Evolutionary conservation across 2,888 invertebrate species (phyloP).

Genomic region (Drosophila pseudotalamancana): DNA sequence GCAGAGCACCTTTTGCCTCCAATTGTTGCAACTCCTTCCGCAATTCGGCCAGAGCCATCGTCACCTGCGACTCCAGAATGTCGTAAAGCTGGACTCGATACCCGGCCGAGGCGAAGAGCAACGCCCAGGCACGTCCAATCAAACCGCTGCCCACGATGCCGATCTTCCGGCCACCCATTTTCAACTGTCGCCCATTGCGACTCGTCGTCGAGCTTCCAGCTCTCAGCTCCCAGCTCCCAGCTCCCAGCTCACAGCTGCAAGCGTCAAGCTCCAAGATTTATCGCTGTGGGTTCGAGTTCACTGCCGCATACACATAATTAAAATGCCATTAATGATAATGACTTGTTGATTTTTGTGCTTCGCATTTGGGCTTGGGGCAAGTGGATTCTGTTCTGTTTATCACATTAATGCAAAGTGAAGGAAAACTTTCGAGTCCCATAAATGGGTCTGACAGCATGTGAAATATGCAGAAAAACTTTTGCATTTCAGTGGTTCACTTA

Average conservation of each 20-base stretch:
- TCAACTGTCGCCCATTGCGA: slow-evolving; percentile 27
- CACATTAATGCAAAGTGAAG: slow-evolving; percentile 2
- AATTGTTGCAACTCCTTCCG: slow-evolving; percentile 89
- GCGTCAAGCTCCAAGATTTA: slow-evolving; percentile 62
- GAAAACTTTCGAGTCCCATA: neutral
- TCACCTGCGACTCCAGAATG: slow-evolving; percentile 90
- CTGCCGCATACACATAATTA: slow-evolving; percentile 49
- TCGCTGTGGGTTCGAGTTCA: slow-evolving; percentile 61
- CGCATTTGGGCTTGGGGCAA: slow-evolving; percentile 1
- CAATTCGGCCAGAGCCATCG: slow-evolving; percentile 90
- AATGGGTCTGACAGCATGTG: neutral
- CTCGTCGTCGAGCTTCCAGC: slow-evolving; percentile 9
- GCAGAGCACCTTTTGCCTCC: slow-evolving; percentile 89
- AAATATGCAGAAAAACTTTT: neutral
- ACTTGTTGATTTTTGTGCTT: slow-evolving; percentile 42
- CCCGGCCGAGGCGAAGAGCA: slow-evolving; percentile 96
- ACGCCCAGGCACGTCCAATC: slow-evolving; percentile 98
- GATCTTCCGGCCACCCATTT: slow-evolving; percentile 87
- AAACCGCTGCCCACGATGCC: slow-evolving; percentile 95
- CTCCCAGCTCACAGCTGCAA: too few species aligned
- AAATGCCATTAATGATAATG: slow-evolving; percentile 62
- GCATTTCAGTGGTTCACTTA: neutral
- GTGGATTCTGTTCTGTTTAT: slow-evolving; percentile 18
- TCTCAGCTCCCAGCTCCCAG: too few species aligned
- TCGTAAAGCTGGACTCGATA: slow-evolving; percentile 96